Evolutionary conservation across 2,888 invertebrate genomes (phyloP).

Genomic region (Sepiola atlantica): DNA sequence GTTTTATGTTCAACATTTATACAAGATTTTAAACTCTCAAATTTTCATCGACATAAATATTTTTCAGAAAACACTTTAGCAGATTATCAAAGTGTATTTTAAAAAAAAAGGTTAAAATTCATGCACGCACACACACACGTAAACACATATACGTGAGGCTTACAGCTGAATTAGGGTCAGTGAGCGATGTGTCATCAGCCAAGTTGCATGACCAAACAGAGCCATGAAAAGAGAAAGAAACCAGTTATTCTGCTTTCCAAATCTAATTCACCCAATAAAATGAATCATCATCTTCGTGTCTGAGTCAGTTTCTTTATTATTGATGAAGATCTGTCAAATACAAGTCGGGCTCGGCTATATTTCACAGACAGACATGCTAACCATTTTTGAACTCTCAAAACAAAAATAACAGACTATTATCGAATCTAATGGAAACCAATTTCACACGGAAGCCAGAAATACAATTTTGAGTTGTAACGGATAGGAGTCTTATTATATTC

Average conservation of each 20-base stretch:
- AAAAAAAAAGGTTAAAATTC: neutral
- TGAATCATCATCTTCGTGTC: neutral
- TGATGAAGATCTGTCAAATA: neutral
- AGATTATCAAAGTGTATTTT: too few species aligned
- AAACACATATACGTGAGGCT: neutral
- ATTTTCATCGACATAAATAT: too few species aligned
- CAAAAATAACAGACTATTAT: neutral
- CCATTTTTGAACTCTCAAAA: neutral
- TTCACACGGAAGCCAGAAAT: neutral
- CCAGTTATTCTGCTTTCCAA: neutral
- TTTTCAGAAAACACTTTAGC: too few species aligned
- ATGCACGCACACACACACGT: neutral
- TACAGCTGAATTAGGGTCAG: neutral
- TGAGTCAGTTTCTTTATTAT: neutral
- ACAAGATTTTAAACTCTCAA: too few species aligned
- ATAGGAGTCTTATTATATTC: too few species aligned
- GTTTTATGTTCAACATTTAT: too few species aligned
- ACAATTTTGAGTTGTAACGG: too few species aligned
- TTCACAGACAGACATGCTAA: neutral
- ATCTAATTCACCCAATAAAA: neutral
- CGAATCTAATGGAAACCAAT: neutral
- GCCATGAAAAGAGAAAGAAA: neutral
- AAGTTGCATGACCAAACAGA: neutral
- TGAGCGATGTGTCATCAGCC: neutral
- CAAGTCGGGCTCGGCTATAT: neutral